These are phyloP conservation scores for Sipunculus nudus DNA, from an alignment of 2,888 invertebrate genomes.

Conservation along the genomic window DNA sequence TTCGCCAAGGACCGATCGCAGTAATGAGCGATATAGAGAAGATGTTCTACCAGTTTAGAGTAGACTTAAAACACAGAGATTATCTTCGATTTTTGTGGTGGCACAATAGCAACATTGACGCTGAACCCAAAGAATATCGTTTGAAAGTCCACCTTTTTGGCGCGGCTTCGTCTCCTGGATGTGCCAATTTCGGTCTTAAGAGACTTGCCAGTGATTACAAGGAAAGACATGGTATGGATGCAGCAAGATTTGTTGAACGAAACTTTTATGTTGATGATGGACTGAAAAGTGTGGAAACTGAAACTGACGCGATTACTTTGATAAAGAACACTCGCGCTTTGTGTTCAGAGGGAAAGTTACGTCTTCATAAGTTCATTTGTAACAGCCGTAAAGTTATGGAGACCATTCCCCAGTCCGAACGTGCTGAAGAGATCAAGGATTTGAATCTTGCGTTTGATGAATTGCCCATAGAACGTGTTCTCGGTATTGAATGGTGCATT, in stretches of 20 bases:
- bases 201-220: neutral
- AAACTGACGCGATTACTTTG: constrained; percentile 2
- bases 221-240: no score
- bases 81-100: neutral
- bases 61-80: neutral
- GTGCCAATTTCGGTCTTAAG: constrained; percentile 8
- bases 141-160: neutral
- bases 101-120: neutral
- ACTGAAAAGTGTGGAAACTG: constrained; percentile 6
- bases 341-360: constrained; percentile 1
- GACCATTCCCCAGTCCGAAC: constrained; percentile 4
- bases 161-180: neutral
- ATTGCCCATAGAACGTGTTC: neutral
- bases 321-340: constrained; percentile 1
- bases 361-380: constrained; percentile 22
- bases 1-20: neutral
- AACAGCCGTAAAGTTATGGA: constrained; percentile 14
- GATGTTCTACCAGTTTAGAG: neutral
- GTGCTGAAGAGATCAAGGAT: neutral
- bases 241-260: constrained; percentile 16
- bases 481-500: constrained; percentile 3
- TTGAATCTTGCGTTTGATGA: neutral
- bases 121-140: neutral
- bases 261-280: constrained; percentile 39
- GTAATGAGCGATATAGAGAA: neutral